Percentiles rank a stretch among this genome's conserved stretches.
These are phyloP conservation scores for Ameiurus melas DNA, from an alignment of 2,113 vertebrate species.

Conservation along the genomic window DNA sequence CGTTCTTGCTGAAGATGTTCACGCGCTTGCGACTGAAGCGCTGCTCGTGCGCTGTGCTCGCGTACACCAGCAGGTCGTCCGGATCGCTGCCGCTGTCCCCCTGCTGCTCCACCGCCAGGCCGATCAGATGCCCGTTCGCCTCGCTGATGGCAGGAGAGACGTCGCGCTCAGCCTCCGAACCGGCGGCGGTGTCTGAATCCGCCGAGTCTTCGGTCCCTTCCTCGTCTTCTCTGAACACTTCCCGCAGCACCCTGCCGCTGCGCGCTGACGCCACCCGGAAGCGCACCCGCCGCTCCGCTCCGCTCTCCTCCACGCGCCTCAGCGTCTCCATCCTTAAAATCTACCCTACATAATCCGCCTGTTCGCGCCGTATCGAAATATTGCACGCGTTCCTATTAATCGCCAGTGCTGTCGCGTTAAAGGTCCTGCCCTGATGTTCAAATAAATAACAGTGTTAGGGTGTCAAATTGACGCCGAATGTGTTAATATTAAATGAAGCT, in stretches of 20 bases:
- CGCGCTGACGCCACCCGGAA: constrained; percentile 91
- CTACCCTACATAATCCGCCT: constrained; percentile 25
- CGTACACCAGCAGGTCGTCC: constrained; percentile 85
- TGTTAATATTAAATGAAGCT: constrained; percentile 55
- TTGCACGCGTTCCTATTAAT: background rate
- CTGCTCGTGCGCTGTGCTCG: constrained; percentile 81
- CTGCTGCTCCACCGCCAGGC: constrained; percentile 65
- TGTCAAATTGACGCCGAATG: constrained; percentile 44
- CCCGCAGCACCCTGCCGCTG: constrained; percentile 88
- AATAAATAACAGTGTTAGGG: constrained; percentile 36
- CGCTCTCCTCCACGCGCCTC: constrained; percentile 65
- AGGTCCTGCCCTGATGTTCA: constrained; percentile 30
- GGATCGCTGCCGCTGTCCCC: constrained; percentile 77
- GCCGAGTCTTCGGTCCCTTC: constrained; percentile 74
- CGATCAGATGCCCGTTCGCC: constrained; percentile 79
- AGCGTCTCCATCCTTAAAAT: constrained; percentile 69
- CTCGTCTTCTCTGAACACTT: constrained; percentile 82
- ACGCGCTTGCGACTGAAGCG: constrained; percentile 85
- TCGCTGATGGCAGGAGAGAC: constrained; percentile 71
- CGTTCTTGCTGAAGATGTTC: constrained; percentile 98
- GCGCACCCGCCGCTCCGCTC: constrained; percentile 79
- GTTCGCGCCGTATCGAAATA: background rate
- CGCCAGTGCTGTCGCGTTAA: constrained; percentile 13
- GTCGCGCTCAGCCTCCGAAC: constrained; percentile 76
- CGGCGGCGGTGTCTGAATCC: constrained; percentile 82